These are phyloP conservation scores for Solen grandis DNA, from an alignment of 1,140 invertebrate genomes.

Conservation along the genomic window DNA sequence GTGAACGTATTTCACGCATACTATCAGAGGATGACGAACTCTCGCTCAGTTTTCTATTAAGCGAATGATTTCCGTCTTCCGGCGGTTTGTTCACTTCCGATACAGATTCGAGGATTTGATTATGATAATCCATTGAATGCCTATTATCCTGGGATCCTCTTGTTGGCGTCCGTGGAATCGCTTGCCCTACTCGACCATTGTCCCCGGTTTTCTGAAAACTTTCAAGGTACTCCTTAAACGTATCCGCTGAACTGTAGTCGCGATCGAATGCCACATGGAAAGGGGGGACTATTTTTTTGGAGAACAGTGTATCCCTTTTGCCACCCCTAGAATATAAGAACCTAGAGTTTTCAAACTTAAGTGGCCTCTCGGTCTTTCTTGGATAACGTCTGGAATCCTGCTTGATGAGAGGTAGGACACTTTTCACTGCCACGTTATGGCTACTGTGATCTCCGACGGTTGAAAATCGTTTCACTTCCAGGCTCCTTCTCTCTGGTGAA, in stretches of 20 bases:
- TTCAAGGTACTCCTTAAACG: slow-evolving; percentile 43
- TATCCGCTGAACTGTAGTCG: slow-evolving; percentile 50
- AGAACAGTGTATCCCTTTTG: slow-evolving; percentile 26
- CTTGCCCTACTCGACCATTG: too few species aligned
- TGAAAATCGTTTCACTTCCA: slow-evolving; percentile 14
- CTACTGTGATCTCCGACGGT: neutral
- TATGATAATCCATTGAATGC: slow-evolving; percentile 23
- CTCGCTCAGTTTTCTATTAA: too few species aligned
- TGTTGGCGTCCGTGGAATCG: too few species aligned
- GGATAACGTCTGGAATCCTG: slow-evolving; percentile 20
- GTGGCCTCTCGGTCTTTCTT: slow-evolving; percentile 21
- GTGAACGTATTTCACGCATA: too few species aligned
- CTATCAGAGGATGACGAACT: too few species aligned
- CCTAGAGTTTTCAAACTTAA: slow-evolving; percentile 31
- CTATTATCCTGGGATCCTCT: neutral
- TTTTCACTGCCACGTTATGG: neutral
- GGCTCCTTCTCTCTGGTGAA: neutral
- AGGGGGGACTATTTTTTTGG: slow-evolving; percentile 5
- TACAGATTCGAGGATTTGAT: slow-evolving; percentile 29
- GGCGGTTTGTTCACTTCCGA: slow-evolving; percentile 38
- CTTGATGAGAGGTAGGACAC: slow-evolving; percentile 19
- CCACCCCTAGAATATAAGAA: slow-evolving; percentile 18
- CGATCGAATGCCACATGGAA: slow-evolving; percentile 32
- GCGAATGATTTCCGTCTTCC: neutral
- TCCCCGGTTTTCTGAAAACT: slow-evolving; percentile 41